Percentiles rank a stretch among this genome's conserved stretches.
phyloP scores from a whole-genome alignment of 2,888 invertebrate species.

The Chrysodeixis includens region DNA sequence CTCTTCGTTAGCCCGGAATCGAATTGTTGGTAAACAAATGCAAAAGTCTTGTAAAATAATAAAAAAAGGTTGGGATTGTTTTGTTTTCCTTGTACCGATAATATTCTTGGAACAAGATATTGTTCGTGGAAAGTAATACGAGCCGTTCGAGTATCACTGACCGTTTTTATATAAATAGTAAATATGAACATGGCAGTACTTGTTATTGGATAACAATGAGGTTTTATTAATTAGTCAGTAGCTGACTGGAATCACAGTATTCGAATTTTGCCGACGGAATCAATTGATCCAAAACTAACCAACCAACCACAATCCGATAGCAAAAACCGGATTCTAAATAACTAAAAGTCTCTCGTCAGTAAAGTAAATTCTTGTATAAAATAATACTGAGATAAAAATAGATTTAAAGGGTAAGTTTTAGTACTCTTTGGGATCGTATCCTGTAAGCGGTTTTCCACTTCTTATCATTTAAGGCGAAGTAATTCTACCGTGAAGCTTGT shows the following conservation, averaged over 20 bases:
- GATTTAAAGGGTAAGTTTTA: neutral
- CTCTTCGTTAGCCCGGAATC: neutral
- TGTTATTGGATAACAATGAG: too few relatives aligned
- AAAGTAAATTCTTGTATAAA: neutral
- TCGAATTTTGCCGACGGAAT: neutral
- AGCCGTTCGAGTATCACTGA: neutral
- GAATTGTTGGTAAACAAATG: neutral
- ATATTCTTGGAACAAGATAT: neutral
- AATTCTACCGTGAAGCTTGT: slow-evolving; percentile 18
- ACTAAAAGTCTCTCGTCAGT: neutral
- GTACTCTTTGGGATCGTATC: neutral
- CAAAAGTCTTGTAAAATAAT: neutral
- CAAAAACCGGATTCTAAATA: neutral
- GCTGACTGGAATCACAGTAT: neutral
- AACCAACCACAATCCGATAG: neutral
- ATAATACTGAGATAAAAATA: neutral
- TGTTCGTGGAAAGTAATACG: neutral
- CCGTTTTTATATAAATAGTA: neutral
- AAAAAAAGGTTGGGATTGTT: neutral
- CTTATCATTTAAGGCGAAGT: slow-evolving; percentile 20
- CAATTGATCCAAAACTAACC: neutral
- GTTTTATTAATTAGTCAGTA: too few relatives aligned
- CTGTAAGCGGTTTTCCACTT: slow-evolving; percentile 8
- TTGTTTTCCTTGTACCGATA: neutral
- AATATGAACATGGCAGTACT: neutral